These are phyloP conservation scores for Amorpha juglandis DNA, from an alignment of 2,888 invertebrate genomes.

Conservation along the genomic window DNA sequence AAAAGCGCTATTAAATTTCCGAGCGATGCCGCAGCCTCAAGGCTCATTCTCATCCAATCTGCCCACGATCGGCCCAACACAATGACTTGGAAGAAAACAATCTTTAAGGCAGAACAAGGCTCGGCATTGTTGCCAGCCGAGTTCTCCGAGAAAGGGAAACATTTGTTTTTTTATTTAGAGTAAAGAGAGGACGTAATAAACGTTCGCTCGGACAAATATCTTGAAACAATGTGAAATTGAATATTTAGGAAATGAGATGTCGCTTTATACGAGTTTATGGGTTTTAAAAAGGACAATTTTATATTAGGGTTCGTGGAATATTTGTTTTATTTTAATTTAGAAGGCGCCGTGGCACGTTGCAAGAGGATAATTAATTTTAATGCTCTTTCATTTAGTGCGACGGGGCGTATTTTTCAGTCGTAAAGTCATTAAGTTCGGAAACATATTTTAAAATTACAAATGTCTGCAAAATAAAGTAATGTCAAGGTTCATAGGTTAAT, in stretches of 20 bases:
- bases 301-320: constrained; percentile 17
- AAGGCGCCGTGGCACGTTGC: constrained; percentile 8
- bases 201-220: constrained; percentile 28
- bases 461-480: background rate
- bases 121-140: constrained; percentile 29
- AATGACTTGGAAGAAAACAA: constrained; percentile 72
- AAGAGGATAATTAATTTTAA: constrained; percentile 16
- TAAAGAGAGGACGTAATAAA: constrained; percentile 28
- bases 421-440: background rate
- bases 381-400: constrained; percentile 19
- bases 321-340: constrained; percentile 18
- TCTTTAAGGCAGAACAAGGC: constrained; percentile 49
- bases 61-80: constrained; percentile 55
- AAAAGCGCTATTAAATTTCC: constrained; percentile 24
- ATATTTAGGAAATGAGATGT: constrained; percentile 23
- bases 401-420: constrained; percentile 9
- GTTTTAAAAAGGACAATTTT: constrained; percentile 10
- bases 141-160: constrained; percentile 30
- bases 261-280: constrained; percentile 15
- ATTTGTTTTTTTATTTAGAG: constrained; percentile 57
- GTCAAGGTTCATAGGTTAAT: background rate
- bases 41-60: constrained; percentile 65
- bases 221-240: constrained; percentile 29
- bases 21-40: constrained; percentile 42
- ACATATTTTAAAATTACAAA: background rate